Evolutionary conservation across 2,797 vertebrate species (phyloP).

Genomic region (Sebastes steindachneri): DNA sequence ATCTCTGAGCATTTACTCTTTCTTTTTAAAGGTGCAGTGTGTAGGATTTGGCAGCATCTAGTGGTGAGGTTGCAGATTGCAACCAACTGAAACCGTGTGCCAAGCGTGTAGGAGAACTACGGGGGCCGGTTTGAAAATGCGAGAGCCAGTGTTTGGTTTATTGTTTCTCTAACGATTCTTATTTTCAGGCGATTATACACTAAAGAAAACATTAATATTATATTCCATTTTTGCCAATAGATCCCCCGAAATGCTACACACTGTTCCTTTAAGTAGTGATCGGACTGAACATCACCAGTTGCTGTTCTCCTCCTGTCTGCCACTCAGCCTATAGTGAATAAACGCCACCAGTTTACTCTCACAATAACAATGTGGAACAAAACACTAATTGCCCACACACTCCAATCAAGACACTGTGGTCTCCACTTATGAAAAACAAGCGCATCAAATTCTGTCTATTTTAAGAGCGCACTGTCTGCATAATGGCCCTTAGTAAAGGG

Average conservation of each 20-base stretch:
- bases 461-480: constrained; percentile 61
- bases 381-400: constrained; percentile 66
- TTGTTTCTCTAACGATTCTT: too few relatives aligned
- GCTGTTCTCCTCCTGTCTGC: constrained; percentile 15
- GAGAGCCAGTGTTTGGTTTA: too few relatives aligned
- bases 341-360: constrained; percentile 28
- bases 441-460: constrained; percentile 68
- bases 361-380: constrained; percentile 38
- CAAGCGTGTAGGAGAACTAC: too few relatives aligned
- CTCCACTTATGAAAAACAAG: constrained; percentile 65
- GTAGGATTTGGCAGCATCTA: too few relatives aligned
- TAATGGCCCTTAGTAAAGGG: constrained; percentile 44
- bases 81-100: too few relatives aligned
- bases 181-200: too few relatives aligned
- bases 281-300: background rate
- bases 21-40: background rate
- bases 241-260: too few relatives aligned
- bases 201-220: too few relatives aligned
- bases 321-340: constrained; percentile 18
- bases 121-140: rapidly evolving
- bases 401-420: constrained; percentile 57
- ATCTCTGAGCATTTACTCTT: background rate
- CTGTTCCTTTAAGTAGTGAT: background rate
- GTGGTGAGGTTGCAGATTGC: too few relatives aligned
- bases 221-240: too few relatives aligned